phyloP scores from a whole-genome alignment of 2,888 invertebrate species.

The Chloroclystis v-ata region DNA sequence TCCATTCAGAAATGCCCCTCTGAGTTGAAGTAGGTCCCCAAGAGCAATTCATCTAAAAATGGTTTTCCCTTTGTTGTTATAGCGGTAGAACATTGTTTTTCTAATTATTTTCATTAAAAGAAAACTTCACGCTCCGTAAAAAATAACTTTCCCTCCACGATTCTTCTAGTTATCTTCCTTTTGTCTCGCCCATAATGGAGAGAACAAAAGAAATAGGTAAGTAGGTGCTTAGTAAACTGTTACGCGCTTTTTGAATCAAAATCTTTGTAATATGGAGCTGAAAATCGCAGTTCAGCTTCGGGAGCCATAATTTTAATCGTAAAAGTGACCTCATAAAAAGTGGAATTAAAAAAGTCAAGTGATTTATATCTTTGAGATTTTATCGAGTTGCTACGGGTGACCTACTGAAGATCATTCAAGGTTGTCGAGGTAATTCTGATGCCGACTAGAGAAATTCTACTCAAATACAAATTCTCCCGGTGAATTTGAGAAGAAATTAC shows the following conservation, averaged over 20 bases:
- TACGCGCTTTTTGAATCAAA: conserved; percentile 29
- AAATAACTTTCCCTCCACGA: neutral
- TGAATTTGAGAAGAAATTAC: no score
- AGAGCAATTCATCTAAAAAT: neutral
- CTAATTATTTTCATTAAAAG: neutral
- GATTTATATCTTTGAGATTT: conserved; percentile 46
- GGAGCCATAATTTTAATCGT: conserved; percentile 43
- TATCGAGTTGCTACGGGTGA: conserved; percentile 35
- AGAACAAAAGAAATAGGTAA: conserved; percentile 17
- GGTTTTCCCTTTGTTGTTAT: neutral
- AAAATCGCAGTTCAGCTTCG: conserved; percentile 24
- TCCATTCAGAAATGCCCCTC: no score
- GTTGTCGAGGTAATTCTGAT: neutral
- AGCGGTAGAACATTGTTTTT: neutral
- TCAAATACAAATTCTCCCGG: no score
- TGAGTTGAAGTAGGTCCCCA: no score
- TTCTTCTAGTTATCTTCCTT: conserved; percentile 13
- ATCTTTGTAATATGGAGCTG: conserved; percentile 26
- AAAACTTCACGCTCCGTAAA: neutral
- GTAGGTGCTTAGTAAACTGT: conserved; percentile 11
- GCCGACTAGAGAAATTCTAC: neutral
- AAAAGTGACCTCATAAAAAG: conserved; percentile 46
- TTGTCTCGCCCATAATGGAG: conserved; percentile 16
- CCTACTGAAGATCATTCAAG: conserved; percentile 14
- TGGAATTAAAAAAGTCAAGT: conserved; percentile 39